These are phyloP conservation scores for Poeciliopsis paucimaculata DNA, from an alignment of 2,797 vertebrate species.

Conservation along the genomic window DNA sequence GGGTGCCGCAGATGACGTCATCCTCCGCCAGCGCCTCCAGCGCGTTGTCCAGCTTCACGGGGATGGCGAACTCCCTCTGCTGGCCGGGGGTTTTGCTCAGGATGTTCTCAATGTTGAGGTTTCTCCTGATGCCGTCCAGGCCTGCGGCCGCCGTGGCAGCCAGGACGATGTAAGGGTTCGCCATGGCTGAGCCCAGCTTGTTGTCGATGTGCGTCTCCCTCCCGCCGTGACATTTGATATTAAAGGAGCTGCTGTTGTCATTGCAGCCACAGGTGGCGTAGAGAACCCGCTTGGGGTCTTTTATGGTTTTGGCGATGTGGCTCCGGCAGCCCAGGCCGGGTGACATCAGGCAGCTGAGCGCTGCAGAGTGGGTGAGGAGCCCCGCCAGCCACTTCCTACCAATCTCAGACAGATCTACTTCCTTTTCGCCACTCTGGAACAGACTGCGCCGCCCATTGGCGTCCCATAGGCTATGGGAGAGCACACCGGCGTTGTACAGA, in stretches of 20 bases:
- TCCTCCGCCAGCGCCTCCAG: slow-evolving; percentile 86
- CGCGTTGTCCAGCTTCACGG: slow-evolving; percentile 89
- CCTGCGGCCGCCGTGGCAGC: slow-evolving; percentile 91
- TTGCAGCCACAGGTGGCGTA: slow-evolving; percentile 88
- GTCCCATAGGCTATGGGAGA: slow-evolving; percentile 93
- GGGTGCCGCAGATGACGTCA: slow-evolving; percentile 80
- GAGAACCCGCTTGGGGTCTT: slow-evolving; percentile 82
- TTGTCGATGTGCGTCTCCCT: slow-evolving; percentile 89
- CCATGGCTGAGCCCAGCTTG: slow-evolving; percentile 90
- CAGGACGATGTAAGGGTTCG: slow-evolving; percentile 91
- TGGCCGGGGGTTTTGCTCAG: slow-evolving; percentile 68
- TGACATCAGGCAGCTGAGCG: slow-evolving; percentile 91
- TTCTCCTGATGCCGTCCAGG: slow-evolving; percentile 87
- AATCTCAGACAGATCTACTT: slow-evolving; percentile 81
- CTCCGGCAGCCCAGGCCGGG: slow-evolving; percentile 86
- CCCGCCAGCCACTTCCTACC: slow-evolving; percentile 90
- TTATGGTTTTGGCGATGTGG: slow-evolving; percentile 81
- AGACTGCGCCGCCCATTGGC: slow-evolving; percentile 82
- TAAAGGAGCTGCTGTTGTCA: slow-evolving; percentile 90
- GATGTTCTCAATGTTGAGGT: slow-evolving; percentile 69
- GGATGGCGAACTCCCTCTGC: slow-evolving; percentile 79
- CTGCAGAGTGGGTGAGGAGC: slow-evolving; percentile 87
- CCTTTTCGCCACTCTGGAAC: slow-evolving; percentile 80
- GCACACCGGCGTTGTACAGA: slow-evolving; percentile 86
- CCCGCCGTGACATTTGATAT: slow-evolving; percentile 88